Percentiles rank a stretch among this genome's conserved stretches.
Evolutionary conservation across 1,140 invertebrate genomes (phyloP).

Genomic region (Andrena cerasifolii): DNA sequence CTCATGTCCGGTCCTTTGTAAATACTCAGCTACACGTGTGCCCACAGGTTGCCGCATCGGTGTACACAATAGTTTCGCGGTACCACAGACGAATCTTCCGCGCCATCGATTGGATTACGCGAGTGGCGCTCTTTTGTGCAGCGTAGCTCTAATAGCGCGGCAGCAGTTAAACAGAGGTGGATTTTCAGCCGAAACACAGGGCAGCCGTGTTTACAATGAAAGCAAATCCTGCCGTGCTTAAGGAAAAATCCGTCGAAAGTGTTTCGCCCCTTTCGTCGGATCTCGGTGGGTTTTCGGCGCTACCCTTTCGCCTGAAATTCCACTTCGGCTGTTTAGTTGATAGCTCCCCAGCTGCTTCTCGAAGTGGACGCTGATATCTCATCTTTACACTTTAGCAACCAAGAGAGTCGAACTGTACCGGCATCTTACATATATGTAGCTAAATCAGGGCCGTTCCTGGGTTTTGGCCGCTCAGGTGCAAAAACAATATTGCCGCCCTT

Average conservation of each 20-base stretch:
- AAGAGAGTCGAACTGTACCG: too few relatives aligned
- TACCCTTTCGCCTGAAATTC: background rate
- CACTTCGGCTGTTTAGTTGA: background rate
- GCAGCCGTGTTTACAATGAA: background rate
- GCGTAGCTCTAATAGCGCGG: background rate
- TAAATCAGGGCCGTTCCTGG: too few relatives aligned
- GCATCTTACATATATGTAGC: too few relatives aligned
- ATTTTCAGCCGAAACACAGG: background rate
- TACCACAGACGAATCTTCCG: background rate
- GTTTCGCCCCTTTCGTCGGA: background rate
- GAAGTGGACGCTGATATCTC: too few relatives aligned
- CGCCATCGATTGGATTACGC: conserved; percentile 11
- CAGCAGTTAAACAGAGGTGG: conserved; percentile 1
- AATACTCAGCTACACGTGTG: background rate
- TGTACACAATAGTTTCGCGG: background rate
- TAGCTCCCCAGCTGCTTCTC: too few relatives aligned
- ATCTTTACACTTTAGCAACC: too few relatives aligned
- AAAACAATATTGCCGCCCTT: too few relatives aligned
- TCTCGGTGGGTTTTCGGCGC: background rate
- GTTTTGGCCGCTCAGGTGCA: too few relatives aligned
- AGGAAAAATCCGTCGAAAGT: background rate
- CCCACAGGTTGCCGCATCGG: too few relatives aligned
- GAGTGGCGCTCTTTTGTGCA: background rate
- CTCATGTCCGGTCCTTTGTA: background rate
- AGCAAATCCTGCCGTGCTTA: background rate